phyloP scores from a whole-genome alignment of 2,797 vertebrate genomes.

The Phataginus tricuspis region DNA sequence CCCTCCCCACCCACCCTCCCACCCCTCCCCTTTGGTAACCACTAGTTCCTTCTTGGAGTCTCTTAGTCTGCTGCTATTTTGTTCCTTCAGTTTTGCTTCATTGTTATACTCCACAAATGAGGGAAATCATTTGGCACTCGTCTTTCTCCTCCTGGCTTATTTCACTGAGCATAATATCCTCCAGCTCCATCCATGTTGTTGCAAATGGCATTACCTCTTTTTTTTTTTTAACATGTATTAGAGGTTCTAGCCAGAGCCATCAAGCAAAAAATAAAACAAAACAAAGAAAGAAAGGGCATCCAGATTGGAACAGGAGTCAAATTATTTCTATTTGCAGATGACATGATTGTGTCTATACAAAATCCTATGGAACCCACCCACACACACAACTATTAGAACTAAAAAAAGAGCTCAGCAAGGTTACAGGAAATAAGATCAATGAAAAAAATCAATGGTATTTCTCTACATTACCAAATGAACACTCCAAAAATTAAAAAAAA shows the following conservation, averaged over 20 bases:
- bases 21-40: too few species aligned
- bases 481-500: background rate
- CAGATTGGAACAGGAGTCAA: background rate
- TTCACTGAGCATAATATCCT: too few species aligned
- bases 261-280: background rate
- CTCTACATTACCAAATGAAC: background rate
- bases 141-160: too few species aligned
- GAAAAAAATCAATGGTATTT: background rate
- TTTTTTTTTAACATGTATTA: background rate
- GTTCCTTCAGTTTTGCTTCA: too few species aligned
- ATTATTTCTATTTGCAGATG: background rate
- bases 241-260: background rate
- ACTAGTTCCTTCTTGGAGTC: too few species aligned
- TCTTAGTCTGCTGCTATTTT: too few species aligned
- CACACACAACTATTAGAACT: background rate
- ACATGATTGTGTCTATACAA: background rate
- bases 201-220: background rate
- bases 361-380: background rate
- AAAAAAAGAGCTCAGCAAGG: background rate
- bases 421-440: background rate
- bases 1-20: too few species aligned
- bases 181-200: too few species aligned
- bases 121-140: too few species aligned
- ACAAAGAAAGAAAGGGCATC: background rate
- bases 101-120: too few species aligned